Evolutionary conservation across 1,140 invertebrate species (phyloP), one percentile per base, ranked within the genome.

Genomic region (Pteromalus puparum): DNA sequence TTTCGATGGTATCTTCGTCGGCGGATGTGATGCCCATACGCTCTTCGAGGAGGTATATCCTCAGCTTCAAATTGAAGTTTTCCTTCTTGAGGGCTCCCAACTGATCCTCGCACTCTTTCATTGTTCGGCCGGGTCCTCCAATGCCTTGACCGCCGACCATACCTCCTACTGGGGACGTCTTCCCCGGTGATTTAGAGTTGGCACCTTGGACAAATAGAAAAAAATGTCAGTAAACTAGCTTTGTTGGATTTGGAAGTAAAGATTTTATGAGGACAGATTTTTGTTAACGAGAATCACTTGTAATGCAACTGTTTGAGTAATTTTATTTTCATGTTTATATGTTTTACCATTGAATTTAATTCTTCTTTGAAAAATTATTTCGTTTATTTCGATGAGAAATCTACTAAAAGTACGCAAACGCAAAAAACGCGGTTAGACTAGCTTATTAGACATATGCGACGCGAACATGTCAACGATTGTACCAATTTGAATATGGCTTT

Each of bases 41-140:
- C 91, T 98, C 97, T 90, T 99, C 97, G 75, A 98, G 93, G 90
- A 98, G 97, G 92, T 98, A 98, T 84, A 99, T 97, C 38, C 97
- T 94, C 73, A 98, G 92, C 91, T 98, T 98, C 1, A 98, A 93
- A 91, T 97, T 97, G 89, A 98, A 99, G 92, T 98, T 98, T 90
- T 98, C 98, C 89, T 98, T 98, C 85, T 96, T 95, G 72, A 98
- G 92, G 21, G 94, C 93, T 28, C 95, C 95, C 79, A 98, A 92
- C 90, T 98, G 96, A 91, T 98, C 97, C 89, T 99, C 97, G 89
- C 97, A 97, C 87, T 98, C 97, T 87, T 98, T 98, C 94, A 98
- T 96, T 2, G 96, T 97, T 78, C 95, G 93, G 0, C 95, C 95
- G 70, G 94, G 89, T 81, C 94, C 91, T 18, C 85, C 38, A 18